These are phyloP conservation scores for Danio aesculapii DNA, from an alignment of 2,797 vertebrate species.

Conservation along the genomic window DNA sequence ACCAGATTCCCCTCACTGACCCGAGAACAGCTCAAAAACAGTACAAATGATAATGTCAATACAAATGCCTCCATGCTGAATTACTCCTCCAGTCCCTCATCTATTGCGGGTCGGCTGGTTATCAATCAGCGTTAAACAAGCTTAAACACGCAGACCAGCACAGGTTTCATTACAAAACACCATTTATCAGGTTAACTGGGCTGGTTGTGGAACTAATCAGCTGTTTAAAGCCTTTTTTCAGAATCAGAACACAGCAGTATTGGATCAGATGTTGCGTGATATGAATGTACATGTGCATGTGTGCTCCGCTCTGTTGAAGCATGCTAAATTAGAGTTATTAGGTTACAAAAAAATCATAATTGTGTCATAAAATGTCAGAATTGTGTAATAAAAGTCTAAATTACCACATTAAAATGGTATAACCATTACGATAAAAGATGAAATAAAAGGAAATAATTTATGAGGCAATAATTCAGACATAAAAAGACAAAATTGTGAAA, in stretches of 20 bases:
- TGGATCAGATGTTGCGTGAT: not conserved
- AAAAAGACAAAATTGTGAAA: not conserved
- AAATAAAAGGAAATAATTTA: not conserved
- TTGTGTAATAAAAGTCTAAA: not conserved
- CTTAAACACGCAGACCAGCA: conserved; percentile 68
- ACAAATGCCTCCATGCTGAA: conserved; percentile 74
- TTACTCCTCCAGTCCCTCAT: conserved; percentile 74
- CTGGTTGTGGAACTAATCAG: conserved; percentile 14
- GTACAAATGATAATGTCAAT: conserved; percentile 75
- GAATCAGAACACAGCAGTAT: not conserved
- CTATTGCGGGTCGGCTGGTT: conserved; percentile 71
- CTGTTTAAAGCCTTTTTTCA: not conserved
- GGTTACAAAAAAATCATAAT: too few relatives aligned
- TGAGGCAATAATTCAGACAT: not conserved
- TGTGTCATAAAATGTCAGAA: not conserved
- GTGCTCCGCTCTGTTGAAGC: not conserved
- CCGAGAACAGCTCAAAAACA: conserved; percentile 66
- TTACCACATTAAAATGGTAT: not conserved
- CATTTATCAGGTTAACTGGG: conserved; percentile 26
- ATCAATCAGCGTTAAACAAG: conserved; percentile 72
- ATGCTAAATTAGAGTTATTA: not conserved
- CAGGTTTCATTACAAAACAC: conserved; percentile 8
- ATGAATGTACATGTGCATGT: not conserved
- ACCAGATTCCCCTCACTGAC: conserved; percentile 24
- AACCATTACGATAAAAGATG: not conserved